phyloP scores from a whole-genome alignment of 92 coral and sea anemone species.

The Desmophyllum pertusum region DNA sequence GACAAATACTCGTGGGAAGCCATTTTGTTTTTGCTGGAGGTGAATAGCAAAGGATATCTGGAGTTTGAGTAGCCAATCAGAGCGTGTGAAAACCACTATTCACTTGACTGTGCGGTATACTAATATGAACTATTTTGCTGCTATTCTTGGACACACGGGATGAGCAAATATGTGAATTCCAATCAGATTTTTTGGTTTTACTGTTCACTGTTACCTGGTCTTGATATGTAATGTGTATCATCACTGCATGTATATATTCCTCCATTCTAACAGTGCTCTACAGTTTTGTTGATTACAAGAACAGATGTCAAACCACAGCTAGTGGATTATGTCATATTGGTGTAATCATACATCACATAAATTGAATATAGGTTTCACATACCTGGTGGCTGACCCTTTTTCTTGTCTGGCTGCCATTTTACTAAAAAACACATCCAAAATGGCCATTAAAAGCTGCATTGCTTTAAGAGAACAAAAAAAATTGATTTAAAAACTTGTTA shows the following conservation, averaged over 20 bases:
- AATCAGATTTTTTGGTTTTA: background rate
- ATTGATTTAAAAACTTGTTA: background rate
- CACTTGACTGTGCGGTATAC: too few species aligned
- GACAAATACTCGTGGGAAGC: too few species aligned
- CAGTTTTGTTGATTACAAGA: background rate
- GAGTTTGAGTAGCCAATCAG: too few species aligned
- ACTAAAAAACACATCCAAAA: slow-evolving; percentile 60
- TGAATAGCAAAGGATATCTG: too few species aligned
- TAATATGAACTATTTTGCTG: background rate
- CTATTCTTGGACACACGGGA: background rate
- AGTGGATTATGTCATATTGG: background rate
- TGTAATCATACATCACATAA: background rate
- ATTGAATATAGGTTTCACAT: background rate
- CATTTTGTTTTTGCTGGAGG: too few species aligned
- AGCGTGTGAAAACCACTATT: too few species aligned
- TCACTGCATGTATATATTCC: background rate
- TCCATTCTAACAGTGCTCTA: background rate
- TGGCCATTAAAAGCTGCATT: slow-evolving; percentile 49
- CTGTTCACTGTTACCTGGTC: background rate
- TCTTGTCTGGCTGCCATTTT: slow-evolving; percentile 64
- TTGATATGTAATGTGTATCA: background rate
- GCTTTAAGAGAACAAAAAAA: slow-evolving; percentile 26
- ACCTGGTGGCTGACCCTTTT: slow-evolving; percentile 76
- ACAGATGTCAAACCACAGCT: background rate
- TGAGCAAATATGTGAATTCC: background rate